Base-by-base conservation (phyloP, 2,888 invertebrate species). In the Oscheius sp. region DNA sequence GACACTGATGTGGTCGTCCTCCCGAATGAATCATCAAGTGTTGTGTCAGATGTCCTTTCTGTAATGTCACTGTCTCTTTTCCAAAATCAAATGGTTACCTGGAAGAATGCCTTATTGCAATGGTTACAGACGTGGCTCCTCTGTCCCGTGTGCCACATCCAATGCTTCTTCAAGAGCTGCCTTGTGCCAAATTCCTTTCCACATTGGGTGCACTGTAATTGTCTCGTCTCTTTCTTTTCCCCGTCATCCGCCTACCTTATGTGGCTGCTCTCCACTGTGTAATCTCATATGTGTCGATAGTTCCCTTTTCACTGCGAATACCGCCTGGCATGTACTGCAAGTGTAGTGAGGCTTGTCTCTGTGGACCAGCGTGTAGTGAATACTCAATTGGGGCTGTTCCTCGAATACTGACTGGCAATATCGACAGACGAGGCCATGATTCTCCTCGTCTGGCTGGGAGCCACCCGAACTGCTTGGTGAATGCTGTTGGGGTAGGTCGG, bases 131-230 rank as follows among this genome's bases (percentile, higher is more conserved):
- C 86, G 72, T 89, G 89, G 7, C 88, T 88, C 70, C 89, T 84
- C 58, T 89, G 87, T 16, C 90, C 90, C 9, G 86, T 86, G 80
- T 90, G 90, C 85, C 89, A 89, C 84, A 90, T 87, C 73, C 89
- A 89, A 81, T 90, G 90, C 53, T 90, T 88, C 70, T 89, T 86
- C 70, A 90, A 77, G 12, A 90, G 86, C 74, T 90, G 90, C 21
- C 89, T 88, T 63, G 90, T 90, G 23, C 89, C 89, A 79, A 90
- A 90, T 56, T 89, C 89, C 75, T 89, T 89, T 18, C 89, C 89
- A 81, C 90, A 90, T 25, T 86, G 85, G 6, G 84, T 80, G 78
- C 90, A 90, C 77, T 83, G 73, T n/a, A 70, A 80, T 71, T 5
- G 13, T 13, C 21, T 13, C 21, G 6, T 25, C 3, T 55, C 23